Evolutionary conservation across 2,888 invertebrate species (phyloP).

Genomic region (Troglohyphantes excavatus): DNA sequence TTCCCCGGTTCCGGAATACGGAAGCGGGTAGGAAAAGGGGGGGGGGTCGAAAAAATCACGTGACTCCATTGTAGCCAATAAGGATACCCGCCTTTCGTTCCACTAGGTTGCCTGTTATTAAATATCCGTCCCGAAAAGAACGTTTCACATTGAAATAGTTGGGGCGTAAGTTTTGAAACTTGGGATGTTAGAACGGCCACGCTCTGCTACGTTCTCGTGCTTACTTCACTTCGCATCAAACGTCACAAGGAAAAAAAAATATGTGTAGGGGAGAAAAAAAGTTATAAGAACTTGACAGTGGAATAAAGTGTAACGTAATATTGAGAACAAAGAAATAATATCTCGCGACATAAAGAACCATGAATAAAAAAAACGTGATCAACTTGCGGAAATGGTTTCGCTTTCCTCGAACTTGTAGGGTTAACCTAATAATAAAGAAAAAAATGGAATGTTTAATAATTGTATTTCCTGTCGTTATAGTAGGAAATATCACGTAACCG

Average conservation of each 20-base stretch:
- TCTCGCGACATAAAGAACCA: conserved; percentile 13
- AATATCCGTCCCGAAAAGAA: conserved; percentile 55
- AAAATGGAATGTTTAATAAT: neutral
- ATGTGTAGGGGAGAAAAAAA: neutral
- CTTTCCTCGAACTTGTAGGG: neutral
- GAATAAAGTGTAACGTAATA: conserved; percentile 37
- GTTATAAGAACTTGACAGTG: neutral
- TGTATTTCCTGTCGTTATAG: neutral
- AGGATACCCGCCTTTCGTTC: conserved; percentile 22
- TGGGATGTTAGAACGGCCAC: conserved; percentile 40
- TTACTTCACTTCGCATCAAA: conserved; percentile 61
- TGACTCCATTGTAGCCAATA: conserved; percentile 64
- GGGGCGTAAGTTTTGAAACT: conserved; percentile 67
- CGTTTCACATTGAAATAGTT: conserved; percentile 56
- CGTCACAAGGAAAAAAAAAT: conserved; percentile 47
- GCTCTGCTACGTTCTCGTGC: conserved; percentile 47
- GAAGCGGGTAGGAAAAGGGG: neutral
- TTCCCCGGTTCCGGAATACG: conserved; percentile 20
- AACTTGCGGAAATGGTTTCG: neutral
- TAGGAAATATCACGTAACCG: neutral
- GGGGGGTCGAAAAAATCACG: conserved; percentile 36
- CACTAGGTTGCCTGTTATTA: conserved; percentile 62
- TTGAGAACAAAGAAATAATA: conserved; percentile 44
- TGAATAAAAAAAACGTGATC: conserved; percentile 47
- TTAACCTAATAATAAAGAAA: neutral